A percentile compares a stretch with the other conserved stretches of the same genome.
Evolutionary conservation across 2,797 vertebrate species (phyloP).

Genomic region (Erithacus rubecula): DNA sequence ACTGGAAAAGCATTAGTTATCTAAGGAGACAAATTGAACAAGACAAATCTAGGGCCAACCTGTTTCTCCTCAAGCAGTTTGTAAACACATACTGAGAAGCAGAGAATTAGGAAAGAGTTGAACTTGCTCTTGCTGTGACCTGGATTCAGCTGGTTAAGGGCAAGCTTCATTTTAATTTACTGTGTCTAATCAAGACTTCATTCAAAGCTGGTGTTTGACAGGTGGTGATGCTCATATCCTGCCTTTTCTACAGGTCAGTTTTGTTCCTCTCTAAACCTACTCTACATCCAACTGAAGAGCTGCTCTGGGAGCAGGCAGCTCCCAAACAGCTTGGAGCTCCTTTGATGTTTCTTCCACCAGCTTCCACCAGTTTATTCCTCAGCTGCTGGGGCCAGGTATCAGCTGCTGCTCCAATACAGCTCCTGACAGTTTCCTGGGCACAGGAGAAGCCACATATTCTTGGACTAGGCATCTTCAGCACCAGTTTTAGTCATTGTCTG

Average conservation of each 20-base stretch:
- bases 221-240: not conserved
- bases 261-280: not conserved
- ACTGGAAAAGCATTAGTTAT: constrained; percentile 1
- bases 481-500: not conserved
- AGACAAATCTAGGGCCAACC: constrained; percentile 45
- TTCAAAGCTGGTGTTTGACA: not conserved
- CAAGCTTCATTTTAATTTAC: not conserved
- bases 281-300: not conserved
- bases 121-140: not conserved
- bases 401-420: not conserved
- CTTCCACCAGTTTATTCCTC: too few relatives aligned
- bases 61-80: constrained; percentile 23
- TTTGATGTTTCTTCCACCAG: not conserved
- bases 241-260: not conserved
- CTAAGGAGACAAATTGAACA: constrained; percentile 34
- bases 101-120: not conserved
- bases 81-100: not conserved
- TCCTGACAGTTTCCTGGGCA: not conserved
- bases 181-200: not conserved
- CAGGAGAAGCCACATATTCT: rapidly evolving
- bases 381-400: rapidly evolving
- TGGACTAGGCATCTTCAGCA: not conserved
- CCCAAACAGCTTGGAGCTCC: not conserved
- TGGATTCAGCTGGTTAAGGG: not conserved
- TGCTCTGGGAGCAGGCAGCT: not conserved